Base-by-base conservation (phyloP, 2,797 vertebrate species). In the Alectoris magna region DNA sequence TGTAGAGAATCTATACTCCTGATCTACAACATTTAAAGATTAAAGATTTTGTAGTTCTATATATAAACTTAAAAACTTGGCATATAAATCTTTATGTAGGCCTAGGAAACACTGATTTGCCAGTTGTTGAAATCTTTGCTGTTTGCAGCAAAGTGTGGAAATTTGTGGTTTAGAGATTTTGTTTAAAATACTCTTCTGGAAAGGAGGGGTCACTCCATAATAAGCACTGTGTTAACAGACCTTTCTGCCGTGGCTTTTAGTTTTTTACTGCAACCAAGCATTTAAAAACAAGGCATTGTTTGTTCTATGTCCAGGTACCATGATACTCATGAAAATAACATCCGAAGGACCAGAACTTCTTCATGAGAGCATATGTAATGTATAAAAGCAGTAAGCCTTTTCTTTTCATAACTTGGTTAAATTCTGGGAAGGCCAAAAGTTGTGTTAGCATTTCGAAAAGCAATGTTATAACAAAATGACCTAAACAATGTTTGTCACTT, bases 291-390 rank as follows among this genome's bases (percentile, higher is more conserved):
- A 31, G 31, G 17, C 11, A 49, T 59, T 72, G 14, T 48, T 2
- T 87, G 29, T 77, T 22, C 11, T 66, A 10, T 36, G 41, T 46
- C 27, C 34, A 73, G 22, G 29, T 83, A 21, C 13, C 60, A 21
- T 26, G 43, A n/a, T 21, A 34, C 14, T 60, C 14, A 17, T 3
- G 4, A 76, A 58, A 86, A 79, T 4, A 91, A 24, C 55, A 48
- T 56, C 18, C 49, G 58, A 55, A 62, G 15, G 39, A 16, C 41
- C 41, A 60, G 19, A 1, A 8, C 24, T 85, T 79, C 27, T 62
- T 87, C 8, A 5, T 3, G 8, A 26, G 11, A 0, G 0, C 36
- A 63, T 9, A 3, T 51, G 15, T 60, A 63, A 48, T 39, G 10
- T 3, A 10, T 39, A 66, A 64, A 73, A 69, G 6, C n/a, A 12